These are phyloP conservation scores for Anoplolepis gracilipes DNA, from an alignment of 1,140 invertebrate species.

Conservation along the genomic window DNA sequence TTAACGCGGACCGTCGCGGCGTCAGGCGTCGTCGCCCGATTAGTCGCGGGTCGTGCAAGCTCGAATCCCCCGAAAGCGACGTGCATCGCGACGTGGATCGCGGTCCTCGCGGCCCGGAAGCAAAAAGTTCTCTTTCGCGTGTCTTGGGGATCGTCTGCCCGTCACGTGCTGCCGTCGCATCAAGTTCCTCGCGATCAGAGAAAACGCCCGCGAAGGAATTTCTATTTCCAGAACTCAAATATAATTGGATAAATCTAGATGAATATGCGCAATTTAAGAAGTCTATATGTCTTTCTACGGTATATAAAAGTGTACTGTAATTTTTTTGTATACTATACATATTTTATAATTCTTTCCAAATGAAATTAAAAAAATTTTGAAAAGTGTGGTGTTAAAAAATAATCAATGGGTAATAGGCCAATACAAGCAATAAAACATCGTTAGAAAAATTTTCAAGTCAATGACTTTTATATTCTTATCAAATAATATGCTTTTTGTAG, in stretches of 20 bases:
- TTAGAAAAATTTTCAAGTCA: too few species aligned
- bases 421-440: too few species aligned
- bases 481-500: too few species aligned
- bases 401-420: too few species aligned
- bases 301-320: too few species aligned
- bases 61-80: slow-evolving; percentile 27
- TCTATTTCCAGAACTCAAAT: slow-evolving; percentile 4
- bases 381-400: too few species aligned
- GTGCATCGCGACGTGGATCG: slow-evolving; percentile 35
- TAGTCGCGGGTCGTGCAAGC: slow-evolving; percentile 73
- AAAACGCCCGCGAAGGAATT: slow-evolving; percentile 12
- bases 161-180: slow-evolving; percentile 45
- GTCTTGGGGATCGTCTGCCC: slow-evolving; percentile 27
- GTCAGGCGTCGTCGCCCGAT: slow-evolving; percentile 80
- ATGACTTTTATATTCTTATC: too few species aligned
- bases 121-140: slow-evolving; percentile 52
- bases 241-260: background rate
- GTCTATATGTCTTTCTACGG: too few species aligned
- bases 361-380: too few species aligned
- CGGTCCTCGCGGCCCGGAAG: slow-evolving; percentile 61
- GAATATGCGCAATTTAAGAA: too few species aligned
- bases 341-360: too few species aligned
- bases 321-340: too few species aligned
- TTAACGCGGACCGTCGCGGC: slow-evolving; percentile 76
- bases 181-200: slow-evolving; percentile 35